phyloP scores from a whole-genome alignment of 2,113 vertebrate species.

The Edolisoma coerulescens region DNA sequence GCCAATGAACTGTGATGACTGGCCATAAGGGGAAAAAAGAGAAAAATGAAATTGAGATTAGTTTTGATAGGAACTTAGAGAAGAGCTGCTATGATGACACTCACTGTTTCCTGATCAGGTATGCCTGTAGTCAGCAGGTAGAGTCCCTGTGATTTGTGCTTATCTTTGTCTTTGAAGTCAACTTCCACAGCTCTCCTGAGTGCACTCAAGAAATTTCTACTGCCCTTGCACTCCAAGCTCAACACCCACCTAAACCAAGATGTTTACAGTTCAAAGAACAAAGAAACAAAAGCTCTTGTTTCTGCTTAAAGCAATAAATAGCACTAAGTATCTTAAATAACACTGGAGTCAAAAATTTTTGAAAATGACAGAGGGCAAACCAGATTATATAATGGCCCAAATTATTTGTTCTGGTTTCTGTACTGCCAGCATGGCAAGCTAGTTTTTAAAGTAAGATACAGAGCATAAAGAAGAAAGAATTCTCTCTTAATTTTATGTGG shows the following conservation, averaged over 20 bases:
- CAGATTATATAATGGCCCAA: background rate
- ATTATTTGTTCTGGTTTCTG: background rate
- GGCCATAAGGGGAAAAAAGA: background rate
- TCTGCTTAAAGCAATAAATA: background rate
- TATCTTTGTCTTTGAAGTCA: slow-evolving; percentile 69
- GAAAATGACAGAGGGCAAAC: background rate
- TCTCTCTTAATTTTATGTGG: background rate
- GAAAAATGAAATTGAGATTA: background rate
- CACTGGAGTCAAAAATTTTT: background rate
- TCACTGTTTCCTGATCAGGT: slow-evolving; percentile 80
- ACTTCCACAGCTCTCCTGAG: slow-evolving; percentile 73
- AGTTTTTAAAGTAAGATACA: background rate
- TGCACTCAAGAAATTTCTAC: slow-evolving; percentile 75
- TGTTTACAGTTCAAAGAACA: background rate
- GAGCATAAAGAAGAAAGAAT: background rate
- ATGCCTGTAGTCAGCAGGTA: slow-evolving; percentile 82
- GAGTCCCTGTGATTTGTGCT: slow-evolving; percentile 69
- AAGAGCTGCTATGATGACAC: background rate
- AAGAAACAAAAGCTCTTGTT: background rate
- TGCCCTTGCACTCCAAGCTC: slow-evolving; percentile 69
- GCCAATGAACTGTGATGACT: background rate
- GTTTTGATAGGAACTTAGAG: background rate
- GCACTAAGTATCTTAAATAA: background rate
- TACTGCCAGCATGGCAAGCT: background rate
- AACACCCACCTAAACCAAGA: slow-evolving; percentile 76